Percentiles rank a stretch among this genome's conserved stretches.
Evolutionary conservation across 2,797 vertebrate species (phyloP).

Genomic region (Peromyscus attwateri): DNA sequence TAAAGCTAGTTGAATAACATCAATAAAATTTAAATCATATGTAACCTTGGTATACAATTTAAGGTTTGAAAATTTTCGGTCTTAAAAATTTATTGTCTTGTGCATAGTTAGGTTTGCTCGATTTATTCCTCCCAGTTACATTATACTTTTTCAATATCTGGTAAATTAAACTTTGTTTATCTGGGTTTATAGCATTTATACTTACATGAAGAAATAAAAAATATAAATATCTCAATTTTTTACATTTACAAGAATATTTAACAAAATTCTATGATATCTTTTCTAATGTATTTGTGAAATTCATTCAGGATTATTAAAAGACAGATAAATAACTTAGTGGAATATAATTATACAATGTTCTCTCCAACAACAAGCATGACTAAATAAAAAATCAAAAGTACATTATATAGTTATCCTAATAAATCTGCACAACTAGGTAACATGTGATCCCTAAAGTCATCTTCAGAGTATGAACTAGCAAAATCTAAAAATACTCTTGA

Average conservation of each 20-base stretch:
- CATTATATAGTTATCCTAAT: neutral
- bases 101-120: neutral
- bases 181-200: neutral
- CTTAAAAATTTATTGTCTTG: conserved; percentile 28
- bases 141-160: neutral
- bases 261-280: neutral
- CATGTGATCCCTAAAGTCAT: neutral
- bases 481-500: neutral
- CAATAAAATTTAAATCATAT: neutral
- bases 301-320: neutral
- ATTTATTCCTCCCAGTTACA: neutral
- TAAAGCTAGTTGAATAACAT: neutral
- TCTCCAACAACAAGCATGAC: neutral
- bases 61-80: neutral
- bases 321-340: neutral
- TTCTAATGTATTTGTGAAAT: neutral
- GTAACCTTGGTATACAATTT: neutral
- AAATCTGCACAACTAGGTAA: neutral
- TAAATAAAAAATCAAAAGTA: neutral
- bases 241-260: neutral
- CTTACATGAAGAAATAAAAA: neutral
- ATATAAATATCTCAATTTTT: neutral
- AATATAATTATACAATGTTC: neutral
- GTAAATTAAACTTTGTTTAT: neutral
- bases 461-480: neutral